Percentiles rank a stretch among this genome's conserved stretches.
Evolutionary conservation across 2,113 vertebrate species (phyloP).

Genomic region (Pituophis catenifer): DNA sequence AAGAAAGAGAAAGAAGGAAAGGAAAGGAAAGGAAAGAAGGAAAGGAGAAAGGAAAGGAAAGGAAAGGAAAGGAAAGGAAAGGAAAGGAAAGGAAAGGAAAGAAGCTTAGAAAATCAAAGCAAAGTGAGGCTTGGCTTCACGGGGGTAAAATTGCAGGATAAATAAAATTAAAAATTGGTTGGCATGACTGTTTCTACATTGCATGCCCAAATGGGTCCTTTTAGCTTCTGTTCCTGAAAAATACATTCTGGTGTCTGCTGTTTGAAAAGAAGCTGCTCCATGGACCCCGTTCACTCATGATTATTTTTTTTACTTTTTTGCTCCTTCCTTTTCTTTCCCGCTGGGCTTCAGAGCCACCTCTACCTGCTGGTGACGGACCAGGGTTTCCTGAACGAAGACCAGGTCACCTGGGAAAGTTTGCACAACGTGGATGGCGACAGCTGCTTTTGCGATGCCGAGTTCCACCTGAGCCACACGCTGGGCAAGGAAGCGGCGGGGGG

Average conservation of each 20-base stretch:
- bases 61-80: too few relatives aligned
- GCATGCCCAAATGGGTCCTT: neutral
- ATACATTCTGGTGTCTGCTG: neutral
- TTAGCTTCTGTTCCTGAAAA: neutral
- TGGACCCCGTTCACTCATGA: neutral
- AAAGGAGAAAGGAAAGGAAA: too few relatives aligned
- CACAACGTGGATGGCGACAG: constrained; percentile 91
- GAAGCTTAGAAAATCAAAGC: neutral
- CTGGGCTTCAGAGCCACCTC: constrained; percentile 78
- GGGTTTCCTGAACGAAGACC: constrained; percentile 88
- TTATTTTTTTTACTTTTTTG: too few relatives aligned
- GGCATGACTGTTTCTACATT: neutral
- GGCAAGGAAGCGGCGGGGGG: constrained; percentile 51
- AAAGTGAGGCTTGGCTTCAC: neutral
- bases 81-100: too few relatives aligned
- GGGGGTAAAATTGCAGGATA: neutral
- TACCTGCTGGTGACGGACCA: constrained; percentile 94
- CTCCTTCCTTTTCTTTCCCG: fast-evolving
- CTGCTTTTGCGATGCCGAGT: constrained; percentile 88
- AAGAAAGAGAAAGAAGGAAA: too few relatives aligned
- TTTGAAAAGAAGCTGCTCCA: neutral
- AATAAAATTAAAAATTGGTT: neutral
- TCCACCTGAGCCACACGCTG: constrained; percentile 78
- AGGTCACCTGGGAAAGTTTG: constrained; percentile 89
- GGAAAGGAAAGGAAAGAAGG: neutral